These are phyloP conservation scores for Pseudobourletiella spinata DNA, from an alignment of 1,140 invertebrate species.

Conservation along the genomic window DNA sequence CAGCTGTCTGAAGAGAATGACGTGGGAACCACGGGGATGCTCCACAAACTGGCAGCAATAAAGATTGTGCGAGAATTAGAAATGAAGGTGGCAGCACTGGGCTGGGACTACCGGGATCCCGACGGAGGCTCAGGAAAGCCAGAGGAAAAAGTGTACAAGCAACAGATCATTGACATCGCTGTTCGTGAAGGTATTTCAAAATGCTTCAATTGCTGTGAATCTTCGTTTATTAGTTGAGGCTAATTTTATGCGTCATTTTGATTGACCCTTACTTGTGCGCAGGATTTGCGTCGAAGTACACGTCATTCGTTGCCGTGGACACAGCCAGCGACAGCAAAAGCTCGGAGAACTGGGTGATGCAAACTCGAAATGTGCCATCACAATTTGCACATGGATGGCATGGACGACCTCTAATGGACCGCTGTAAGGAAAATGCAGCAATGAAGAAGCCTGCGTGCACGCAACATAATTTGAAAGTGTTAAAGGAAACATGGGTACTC, in stretches of 20 bases:
- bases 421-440: too few relatives aligned
- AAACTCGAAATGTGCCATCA: constrained; percentile 31
- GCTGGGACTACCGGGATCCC: background rate
- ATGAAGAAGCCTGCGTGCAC: too few relatives aligned
- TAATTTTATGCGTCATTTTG: background rate
- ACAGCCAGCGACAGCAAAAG: constrained; percentile 1
- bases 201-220: background rate
- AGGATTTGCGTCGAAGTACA: constrained; percentile 35
- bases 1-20: constrained; percentile 11
- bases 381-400: constrained; percentile 35
- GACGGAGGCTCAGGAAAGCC: background rate
- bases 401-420: too few relatives aligned
- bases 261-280: background rate
- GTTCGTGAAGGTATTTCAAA: constrained; percentile 16
- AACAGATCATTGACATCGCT: constrained; percentile 28
- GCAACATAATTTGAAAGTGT: too few relatives aligned
- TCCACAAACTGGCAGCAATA: constrained; percentile 31
- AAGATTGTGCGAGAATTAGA: constrained; percentile 37
- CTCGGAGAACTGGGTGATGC: constrained; percentile 33
- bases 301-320: constrained; percentile 36
- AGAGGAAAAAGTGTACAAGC: constrained; percentile 11
- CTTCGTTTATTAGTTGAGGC: background rate
- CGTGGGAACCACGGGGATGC: constrained; percentile 16
- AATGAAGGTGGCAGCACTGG: constrained; percentile 17
- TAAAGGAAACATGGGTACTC: too few relatives aligned